phyloP scores from a whole-genome alignment of 2,888 invertebrate genomes.

The Sminthurides aquaticus region DNA sequence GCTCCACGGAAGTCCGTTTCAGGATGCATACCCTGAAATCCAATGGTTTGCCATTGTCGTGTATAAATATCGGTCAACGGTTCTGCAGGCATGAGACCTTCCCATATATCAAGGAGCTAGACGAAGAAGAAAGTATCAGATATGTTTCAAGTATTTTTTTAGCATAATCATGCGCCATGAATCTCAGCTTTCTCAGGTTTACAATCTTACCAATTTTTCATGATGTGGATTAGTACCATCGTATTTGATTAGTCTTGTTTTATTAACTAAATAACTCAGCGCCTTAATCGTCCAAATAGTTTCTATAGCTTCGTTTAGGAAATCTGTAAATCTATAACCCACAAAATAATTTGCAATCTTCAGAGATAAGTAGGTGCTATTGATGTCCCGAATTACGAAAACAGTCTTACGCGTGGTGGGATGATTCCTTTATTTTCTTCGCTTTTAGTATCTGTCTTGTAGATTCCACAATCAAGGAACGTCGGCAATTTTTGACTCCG shows the following conservation, averaged over 20 bases:
- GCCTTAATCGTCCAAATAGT: conserved; percentile 22
- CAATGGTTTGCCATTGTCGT: conserved; percentile 90
- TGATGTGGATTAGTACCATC: conserved; percentile 26
- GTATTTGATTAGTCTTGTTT: conserved; percentile 30
- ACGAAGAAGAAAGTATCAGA: not conserved
- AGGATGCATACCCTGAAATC: conserved; percentile 97
- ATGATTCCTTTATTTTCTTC: conserved; percentile 69
- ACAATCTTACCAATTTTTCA: conserved; percentile 16
- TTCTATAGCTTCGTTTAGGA: conserved; percentile 20
- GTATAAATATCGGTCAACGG: conserved; percentile 65
- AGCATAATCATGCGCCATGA: not conserved
- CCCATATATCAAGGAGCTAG: conserved; percentile 50
- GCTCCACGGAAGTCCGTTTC: conserved; percentile 97
- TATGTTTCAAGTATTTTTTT: not conserved
- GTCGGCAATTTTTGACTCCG: conserved; percentile 43
- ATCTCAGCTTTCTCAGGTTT: no score
- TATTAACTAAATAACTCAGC: conserved; percentile 10
- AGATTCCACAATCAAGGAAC: conserved; percentile 51
- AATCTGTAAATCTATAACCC: conserved; percentile 28
- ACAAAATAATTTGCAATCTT: not conserved
- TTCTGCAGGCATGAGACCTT: conserved; percentile 59
- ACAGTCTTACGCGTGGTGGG: conserved; percentile 57
- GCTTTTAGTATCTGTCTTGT: conserved; percentile 63
- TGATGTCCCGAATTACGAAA: no score
- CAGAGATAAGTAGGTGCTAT: no score